Conservation (phyloP, 2,797 vertebrate species). For the Cephalopachus bancanus region DNA sequence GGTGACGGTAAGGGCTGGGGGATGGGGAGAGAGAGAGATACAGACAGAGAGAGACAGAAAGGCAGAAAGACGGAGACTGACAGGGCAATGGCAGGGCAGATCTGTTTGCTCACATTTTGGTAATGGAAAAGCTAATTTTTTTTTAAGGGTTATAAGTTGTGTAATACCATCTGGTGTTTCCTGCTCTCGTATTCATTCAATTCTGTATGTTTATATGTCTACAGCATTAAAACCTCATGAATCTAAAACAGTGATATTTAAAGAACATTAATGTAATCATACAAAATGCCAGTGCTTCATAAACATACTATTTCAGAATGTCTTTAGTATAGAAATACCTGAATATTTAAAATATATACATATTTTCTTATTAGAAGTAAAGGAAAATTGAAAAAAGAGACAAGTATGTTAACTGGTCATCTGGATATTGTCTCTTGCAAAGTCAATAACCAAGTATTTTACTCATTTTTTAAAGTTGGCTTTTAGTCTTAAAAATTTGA, state of each 20-base stretch:
- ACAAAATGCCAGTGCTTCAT: background rate
- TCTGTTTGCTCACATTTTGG: slow-evolving; percentile 64
- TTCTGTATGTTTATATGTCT: slow-evolving; percentile 50
- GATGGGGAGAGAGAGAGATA: background rate
- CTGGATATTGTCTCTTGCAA: background rate
- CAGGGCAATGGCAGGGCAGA: slow-evolving; percentile 1
- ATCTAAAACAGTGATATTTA: slow-evolving; percentile 29
- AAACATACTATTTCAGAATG: slow-evolving; percentile 8
- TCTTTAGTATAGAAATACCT: background rate
- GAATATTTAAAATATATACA: background rate
- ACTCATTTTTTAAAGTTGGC: background rate
- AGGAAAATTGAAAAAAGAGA: background rate
- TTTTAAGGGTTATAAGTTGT: slow-evolving; percentile 64
- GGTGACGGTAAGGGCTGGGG: fast-evolving
- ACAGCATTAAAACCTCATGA: slow-evolving; percentile 40
- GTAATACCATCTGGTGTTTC: slow-evolving; percentile 74
- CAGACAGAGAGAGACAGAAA: fast-evolving
- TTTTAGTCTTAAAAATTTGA: background rate
- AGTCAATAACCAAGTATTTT: background rate
- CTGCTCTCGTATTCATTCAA: slow-evolving; percentile 54
- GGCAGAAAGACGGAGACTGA: background rate
- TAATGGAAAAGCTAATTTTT: slow-evolving; percentile 59
- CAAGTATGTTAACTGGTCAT: background rate
- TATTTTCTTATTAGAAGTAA: background rate
- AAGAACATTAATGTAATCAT: background rate